Evolutionary conservation across 1,140 invertebrate species (phyloP), one percentile per base, ranked within the genome.

Genomic region (Dendrolimus punctatus): DNA sequence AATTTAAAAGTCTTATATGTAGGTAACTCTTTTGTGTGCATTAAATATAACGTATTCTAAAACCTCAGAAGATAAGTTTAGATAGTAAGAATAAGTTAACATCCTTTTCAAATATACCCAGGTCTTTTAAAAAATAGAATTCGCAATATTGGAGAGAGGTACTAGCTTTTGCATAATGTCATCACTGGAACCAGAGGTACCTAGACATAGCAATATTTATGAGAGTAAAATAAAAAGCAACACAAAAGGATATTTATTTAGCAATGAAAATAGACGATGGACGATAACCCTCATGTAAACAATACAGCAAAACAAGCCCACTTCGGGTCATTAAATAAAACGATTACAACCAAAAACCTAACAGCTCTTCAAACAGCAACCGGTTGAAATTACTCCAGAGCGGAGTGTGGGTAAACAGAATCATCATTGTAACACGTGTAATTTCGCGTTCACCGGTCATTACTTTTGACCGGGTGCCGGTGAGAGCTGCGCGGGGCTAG

Each of bases 361-460:
- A 79, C 78, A 56, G 60, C 71, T 76, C 73, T 76, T 73, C 71
- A 76, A 73, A 65, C 71, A 56, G 58, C 46, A 60, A 57, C 60
- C 69, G 58, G 64, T 53, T 51, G 51, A 69, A 73, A 73, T 70
- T 62, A 72, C 69, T 65, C 64, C 55, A 23, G 23, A 23, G 23
- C 23, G 23, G 63, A 60, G 51, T 46, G 40, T 53, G 65, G 64
- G 67, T 73, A 73, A 80, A 76, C 77, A 74, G 60, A 62, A 69
- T 73, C 63, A 79, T 79, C 70, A 78, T 80, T 80, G 76, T 80
- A 73, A 73, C 75, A 78, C 76, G 75, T 78, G 80, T 83, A 80
- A 80, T 78, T 73, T 72, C 66, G 59, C 64, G 63, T 71, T 71
- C 71, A 71, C 68, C 75, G 71, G 68, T 62, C 76, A 75, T 78